A percentile compares a stretch with the other conserved stretches of the same genome.
phyloP scores from a whole-genome alignment of 2,113 vertebrate species.

The Clarias magur region DNA sequence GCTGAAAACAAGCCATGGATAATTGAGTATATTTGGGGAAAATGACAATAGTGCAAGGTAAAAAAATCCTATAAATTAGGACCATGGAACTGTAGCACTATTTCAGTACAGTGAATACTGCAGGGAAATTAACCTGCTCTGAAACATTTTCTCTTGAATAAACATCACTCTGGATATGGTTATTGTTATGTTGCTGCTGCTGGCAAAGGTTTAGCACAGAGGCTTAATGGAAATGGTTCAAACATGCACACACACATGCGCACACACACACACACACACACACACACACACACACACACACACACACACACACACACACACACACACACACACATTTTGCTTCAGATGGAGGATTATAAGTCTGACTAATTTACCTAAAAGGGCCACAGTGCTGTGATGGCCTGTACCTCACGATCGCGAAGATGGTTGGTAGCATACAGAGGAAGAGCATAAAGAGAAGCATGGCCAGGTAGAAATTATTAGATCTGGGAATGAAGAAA shows the following conservation, averaged over 20 bases:
- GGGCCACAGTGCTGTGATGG: constrained; percentile 91
- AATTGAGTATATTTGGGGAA: neutral
- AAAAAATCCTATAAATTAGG: neutral
- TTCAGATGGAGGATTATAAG: neutral
- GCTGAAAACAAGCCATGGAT: neutral
- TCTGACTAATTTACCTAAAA: constrained; percentile 81
- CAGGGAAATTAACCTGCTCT: neutral
- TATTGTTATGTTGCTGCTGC: neutral
- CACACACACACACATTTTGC: neutral
- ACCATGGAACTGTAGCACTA: neutral
- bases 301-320: neutral
- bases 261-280: neutral
- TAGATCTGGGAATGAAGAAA: constrained; percentile 76
- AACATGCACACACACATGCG: neutral
- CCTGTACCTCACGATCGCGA: constrained; percentile 90
- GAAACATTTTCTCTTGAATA: neutral
- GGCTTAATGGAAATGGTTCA: constrained; percentile 15
- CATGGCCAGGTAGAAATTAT: constrained; percentile 98
- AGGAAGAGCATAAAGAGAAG: constrained; percentile 96
- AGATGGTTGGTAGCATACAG: constrained; percentile 96
- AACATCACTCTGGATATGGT: neutral
- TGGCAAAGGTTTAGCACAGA: constrained; percentile 10
- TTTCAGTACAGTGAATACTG: neutral
- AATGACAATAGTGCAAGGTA: neutral
- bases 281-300: neutral